A percentile compares a stretch with the other conserved stretches of the same genome.
These are phyloP conservation scores for Serilophus lunatus DNA, from an alignment of 2,113 vertebrate genomes.

Conservation along the genomic window DNA sequence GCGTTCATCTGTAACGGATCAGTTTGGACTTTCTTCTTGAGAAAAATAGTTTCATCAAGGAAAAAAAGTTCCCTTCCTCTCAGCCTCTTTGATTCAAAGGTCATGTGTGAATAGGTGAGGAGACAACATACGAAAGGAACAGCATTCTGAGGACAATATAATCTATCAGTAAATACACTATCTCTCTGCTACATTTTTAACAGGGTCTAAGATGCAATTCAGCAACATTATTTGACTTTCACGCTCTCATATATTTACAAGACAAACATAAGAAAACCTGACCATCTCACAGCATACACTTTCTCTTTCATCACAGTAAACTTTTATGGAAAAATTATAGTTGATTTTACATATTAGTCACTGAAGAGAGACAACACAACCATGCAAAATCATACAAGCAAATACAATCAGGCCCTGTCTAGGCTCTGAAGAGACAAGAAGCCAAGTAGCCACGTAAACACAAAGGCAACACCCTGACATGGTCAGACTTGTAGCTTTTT, in stretches of 20 bases:
- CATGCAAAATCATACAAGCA: neutral
- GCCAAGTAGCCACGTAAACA: neutral
- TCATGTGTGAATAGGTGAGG: neutral
- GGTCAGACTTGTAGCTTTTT: rapidly evolving
- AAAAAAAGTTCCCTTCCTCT: neutral
- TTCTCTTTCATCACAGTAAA: neutral
- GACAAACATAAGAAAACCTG: neutral
- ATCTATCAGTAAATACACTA: neutral
- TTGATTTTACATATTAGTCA: neutral
- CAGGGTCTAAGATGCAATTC: neutral
- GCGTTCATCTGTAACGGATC: neutral
- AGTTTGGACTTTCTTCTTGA: neutral
- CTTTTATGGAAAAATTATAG: neutral
- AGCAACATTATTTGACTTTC: neutral
- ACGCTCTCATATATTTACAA: neutral
- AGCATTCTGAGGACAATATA: neutral
- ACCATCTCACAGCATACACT: neutral
- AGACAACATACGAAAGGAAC: neutral
- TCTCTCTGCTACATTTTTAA: neutral
- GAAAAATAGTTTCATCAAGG: neutral
- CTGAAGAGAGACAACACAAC: neutral
- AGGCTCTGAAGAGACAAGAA: neutral
- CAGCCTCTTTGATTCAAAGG: neutral
- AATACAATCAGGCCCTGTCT: neutral
- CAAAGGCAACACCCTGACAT: neutral